phyloP scores from a whole-genome alignment of 2,888 invertebrate species.

The Platycheirus albimanus region DNA sequence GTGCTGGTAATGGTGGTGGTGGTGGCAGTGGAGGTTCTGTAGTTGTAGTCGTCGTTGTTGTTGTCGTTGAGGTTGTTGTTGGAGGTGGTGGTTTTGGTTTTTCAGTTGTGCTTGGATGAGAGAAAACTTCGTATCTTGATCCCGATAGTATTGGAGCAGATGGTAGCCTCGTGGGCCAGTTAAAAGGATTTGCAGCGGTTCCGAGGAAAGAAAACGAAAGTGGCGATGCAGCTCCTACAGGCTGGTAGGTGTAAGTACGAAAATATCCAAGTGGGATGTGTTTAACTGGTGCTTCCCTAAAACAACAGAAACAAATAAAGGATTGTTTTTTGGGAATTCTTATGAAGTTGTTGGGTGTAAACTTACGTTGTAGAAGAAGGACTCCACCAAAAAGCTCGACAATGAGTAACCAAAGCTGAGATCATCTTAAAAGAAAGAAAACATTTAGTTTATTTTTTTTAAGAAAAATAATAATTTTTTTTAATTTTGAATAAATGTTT shows the following conservation, averaged over 20 bases:
- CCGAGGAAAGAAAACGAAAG: conserved; percentile 77
- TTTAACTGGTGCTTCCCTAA: conserved; percentile 75
- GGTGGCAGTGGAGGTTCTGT: conserved; percentile 69
- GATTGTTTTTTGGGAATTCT: too few relatives aligned
- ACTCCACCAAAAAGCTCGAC: conserved; percentile 59
- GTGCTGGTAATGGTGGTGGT: conserved; percentile 63
- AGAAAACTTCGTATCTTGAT: conserved; percentile 77
- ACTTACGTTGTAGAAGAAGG: conserved; percentile 57
- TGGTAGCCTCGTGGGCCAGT: conserved; percentile 50
- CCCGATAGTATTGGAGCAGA: conserved; percentile 77
- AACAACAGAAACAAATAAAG: neutral
- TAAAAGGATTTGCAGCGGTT: conserved; percentile 75
- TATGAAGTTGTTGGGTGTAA: neutral
- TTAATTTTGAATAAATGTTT: too few relatives aligned
- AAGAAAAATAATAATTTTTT: neutral
- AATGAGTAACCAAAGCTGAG: conserved; percentile 7
- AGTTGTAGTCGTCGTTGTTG: conserved; percentile 65
- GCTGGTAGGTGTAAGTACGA: conserved; percentile 82
- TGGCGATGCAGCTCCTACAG: conserved; percentile 77
- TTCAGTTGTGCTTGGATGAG: conserved; percentile 62
- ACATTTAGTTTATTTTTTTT: neutral
- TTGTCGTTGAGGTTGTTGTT: conserved; percentile 53
- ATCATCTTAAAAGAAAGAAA: conserved; percentile 38
- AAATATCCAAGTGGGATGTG: conserved; percentile 81
- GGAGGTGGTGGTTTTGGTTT: conserved; percentile 35